A percentile compares a stretch with the other conserved stretches of the same genome.
These are phyloP conservation scores for Cyanoramphus novaezelandiae DNA, from an alignment of 2,113 vertebrate species.

Conservation along the genomic window DNA sequence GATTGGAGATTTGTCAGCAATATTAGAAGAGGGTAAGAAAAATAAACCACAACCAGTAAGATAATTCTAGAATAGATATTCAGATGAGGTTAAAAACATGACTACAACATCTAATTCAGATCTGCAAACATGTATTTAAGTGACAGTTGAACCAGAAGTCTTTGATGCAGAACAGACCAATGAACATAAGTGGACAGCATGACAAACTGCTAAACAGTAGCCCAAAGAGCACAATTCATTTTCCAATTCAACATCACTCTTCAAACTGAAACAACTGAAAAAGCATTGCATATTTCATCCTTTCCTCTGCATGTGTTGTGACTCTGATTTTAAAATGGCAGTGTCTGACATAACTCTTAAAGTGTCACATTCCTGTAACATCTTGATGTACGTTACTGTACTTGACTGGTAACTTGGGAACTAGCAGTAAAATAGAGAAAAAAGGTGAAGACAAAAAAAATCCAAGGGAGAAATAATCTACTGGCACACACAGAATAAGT, in stretches of 20 bases:
- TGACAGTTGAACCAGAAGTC: background rate
- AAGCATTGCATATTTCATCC: background rate
- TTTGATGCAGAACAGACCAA: background rate
- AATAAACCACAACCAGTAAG: background rate
- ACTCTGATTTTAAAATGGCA: conserved; percentile 29
- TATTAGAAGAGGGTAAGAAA: background rate
- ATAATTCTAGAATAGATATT: background rate
- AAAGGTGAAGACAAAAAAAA: conserved; percentile 3
- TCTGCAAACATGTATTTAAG: background rate
- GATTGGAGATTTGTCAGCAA: background rate
- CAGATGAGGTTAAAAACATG: background rate
- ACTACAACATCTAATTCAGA: background rate
- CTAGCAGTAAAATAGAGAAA: conserved; percentile 7
- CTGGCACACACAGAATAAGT: background rate
- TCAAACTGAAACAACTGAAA: background rate
- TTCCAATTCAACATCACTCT: background rate
- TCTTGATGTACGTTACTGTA: conserved; percentile 3
- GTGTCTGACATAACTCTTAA: conserved; percentile 29
- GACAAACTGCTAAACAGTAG: background rate
- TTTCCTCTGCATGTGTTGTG: background rate
- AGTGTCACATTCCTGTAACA: background rate
- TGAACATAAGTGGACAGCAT: background rate
- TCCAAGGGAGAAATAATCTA: background rate
- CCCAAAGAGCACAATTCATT: conserved; percentile 8
- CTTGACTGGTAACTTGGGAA: background rate